A percentile compares a stretch with the other conserved stretches of the same genome.
Evolutionary conservation across 92 coral and sea anemone species (phyloP).

Genomic region (Bergia sp.): DNA sequence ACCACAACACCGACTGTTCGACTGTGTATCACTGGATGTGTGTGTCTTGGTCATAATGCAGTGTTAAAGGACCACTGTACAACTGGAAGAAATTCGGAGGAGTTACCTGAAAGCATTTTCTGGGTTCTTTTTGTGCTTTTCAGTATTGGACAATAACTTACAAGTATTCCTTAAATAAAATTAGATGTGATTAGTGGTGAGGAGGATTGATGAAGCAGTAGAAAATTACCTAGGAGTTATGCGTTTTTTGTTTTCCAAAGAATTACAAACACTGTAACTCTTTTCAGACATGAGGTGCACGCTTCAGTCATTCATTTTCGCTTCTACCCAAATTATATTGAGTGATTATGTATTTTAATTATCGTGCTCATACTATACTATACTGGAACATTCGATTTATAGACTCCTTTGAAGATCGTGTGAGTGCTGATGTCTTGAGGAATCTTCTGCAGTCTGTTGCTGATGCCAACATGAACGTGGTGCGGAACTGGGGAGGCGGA

Average conservation of each 20-base stretch:
- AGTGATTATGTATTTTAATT: no score
- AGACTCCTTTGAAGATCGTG: constrained; percentile 99
- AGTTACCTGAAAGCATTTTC: background rate
- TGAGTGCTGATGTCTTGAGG: constrained; percentile 73
- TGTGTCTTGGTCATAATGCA: no score
- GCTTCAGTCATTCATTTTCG: background rate
- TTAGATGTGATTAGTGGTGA: background rate
- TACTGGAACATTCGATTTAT: background rate
- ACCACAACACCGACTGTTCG: no score
- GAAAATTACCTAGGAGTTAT: background rate
- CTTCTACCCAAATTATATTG: no score
- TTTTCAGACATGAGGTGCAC: background rate
- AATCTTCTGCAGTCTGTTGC: constrained; percentile 90
- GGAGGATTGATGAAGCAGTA: background rate
- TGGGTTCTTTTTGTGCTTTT: background rate
- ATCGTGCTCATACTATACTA: no score
- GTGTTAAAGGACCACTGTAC: no score
- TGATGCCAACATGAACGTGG: constrained; percentile 95
- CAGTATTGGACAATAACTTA: background rate
- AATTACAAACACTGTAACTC: background rate
- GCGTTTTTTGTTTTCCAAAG: background rate
- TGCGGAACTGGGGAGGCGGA: constrained; percentile 99
- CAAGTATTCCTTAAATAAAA: background rate
- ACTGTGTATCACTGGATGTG: no score
- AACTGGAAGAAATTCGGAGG: background rate